phyloP scores from a whole-genome alignment of 64 coral and sea anemone genomes.

The Orbicella faveolata region DNA sequence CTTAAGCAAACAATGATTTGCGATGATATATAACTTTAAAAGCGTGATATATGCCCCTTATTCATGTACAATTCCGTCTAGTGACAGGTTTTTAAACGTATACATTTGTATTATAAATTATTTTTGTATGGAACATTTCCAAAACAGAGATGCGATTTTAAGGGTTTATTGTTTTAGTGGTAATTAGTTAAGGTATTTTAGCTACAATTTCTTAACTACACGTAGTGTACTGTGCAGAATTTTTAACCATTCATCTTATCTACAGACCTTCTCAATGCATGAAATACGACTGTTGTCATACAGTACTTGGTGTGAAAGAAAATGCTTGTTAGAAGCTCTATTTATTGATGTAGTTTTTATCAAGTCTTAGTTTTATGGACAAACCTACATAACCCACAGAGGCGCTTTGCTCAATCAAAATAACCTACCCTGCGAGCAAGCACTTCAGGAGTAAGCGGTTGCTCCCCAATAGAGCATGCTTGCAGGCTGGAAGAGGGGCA shows the following conservation, averaged over 20 bases:
- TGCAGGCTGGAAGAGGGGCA: no score
- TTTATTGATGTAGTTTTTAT: not conserved
- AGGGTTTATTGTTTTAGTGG: not conserved
- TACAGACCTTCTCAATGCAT: not conserved
- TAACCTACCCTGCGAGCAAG: no score
- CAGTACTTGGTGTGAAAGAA: not conserved
- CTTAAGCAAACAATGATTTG: no score
- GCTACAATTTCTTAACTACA: not conserved
- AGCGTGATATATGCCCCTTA: no score
- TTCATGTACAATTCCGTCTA: no score
- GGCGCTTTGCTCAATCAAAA: no score
- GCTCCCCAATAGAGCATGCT: no score
- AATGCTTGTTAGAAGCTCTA: not conserved
- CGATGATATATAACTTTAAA: no score
- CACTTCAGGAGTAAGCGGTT: no score
- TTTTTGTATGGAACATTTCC: conserved; percentile 46
- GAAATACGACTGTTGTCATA: not conserved
- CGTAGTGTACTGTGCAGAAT: not conserved
- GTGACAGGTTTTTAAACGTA: not conserved
- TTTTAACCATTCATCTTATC: not conserved
- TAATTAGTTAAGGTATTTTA: conserved; percentile 4
- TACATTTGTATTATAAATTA: conserved; percentile 47
- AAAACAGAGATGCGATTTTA: not conserved
- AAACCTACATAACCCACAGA: not conserved
- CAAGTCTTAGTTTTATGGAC: not conserved